Percentiles rank a stretch among this genome's conserved stretches.
phyloP scores from a whole-genome alignment of 30 jellyfish, hydroid and myxozoan genomes.

The Euphysa ruthae region DNA sequence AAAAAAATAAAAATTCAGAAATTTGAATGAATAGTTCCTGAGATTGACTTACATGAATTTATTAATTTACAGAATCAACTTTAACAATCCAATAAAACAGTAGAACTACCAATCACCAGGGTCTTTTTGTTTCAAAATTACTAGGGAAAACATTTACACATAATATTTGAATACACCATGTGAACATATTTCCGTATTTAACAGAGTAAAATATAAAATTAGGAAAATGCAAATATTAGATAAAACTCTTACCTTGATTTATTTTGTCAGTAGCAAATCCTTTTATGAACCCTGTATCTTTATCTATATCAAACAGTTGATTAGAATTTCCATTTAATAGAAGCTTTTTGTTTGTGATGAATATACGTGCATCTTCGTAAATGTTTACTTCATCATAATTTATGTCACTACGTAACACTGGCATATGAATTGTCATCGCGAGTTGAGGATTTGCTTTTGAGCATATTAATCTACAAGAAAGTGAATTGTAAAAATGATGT shows the following conservation, averaged over 20 bases:
- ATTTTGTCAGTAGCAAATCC: conserved; percentile 65
- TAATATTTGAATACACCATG: too few relatives aligned
- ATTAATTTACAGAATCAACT: too few relatives aligned
- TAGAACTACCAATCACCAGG: too few relatives aligned
- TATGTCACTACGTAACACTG: conserved; percentile 31
- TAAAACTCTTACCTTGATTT: conserved; percentile 35
- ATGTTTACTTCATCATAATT: conserved; percentile 7
- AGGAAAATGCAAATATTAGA: neutral
- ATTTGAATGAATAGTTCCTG: too few relatives aligned
- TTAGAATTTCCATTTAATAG: conserved; percentile 62
- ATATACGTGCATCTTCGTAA: conserved; percentile 33
- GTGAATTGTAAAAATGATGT: neutral
- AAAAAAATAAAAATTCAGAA: too few relatives aligned
- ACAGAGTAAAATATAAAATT: neutral
- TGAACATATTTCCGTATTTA: neutral
- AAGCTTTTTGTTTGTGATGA: conserved; percentile 35
- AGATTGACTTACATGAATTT: too few relatives aligned
- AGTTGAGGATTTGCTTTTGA: conserved; percentile 55
- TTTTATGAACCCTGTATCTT: conserved; percentile 31
- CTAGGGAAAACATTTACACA: too few relatives aligned
- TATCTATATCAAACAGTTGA: conserved; percentile 58
- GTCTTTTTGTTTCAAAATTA: too few relatives aligned
- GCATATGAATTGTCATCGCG: conserved; percentile 63
- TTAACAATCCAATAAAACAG: too few relatives aligned
- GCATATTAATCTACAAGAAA: conserved; percentile 40